phyloP scores from a whole-genome alignment of 2,113 vertebrate genomes.

The Odocoileus virginianus region DNA sequence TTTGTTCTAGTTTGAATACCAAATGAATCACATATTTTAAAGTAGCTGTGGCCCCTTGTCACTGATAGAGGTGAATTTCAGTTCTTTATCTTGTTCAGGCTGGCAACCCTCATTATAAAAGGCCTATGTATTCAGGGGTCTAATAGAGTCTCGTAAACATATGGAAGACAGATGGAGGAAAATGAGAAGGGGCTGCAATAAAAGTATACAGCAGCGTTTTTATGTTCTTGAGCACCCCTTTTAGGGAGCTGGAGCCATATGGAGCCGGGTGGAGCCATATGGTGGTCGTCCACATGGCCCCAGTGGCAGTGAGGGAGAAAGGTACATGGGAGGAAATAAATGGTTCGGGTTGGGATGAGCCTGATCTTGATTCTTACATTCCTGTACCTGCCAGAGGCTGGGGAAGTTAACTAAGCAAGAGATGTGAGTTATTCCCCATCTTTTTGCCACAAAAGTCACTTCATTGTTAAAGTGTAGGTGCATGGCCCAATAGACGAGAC shows the following conservation, averaged over 20 bases:
- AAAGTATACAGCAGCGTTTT: slow-evolving; percentile 47
- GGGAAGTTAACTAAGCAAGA: not conserved
- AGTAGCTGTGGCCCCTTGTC: not conserved
- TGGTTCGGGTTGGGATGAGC: not conserved
- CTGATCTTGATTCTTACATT: slow-evolving; percentile 12
- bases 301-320: not conserved
- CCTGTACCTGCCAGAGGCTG: not conserved
- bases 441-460: not conserved
- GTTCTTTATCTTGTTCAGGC: not conserved
- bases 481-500: not conserved
- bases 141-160: slow-evolving; percentile 40
- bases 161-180: slow-evolving; percentile 67
- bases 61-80: not conserved
- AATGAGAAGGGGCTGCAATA: slow-evolving; percentile 57
- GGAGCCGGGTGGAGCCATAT: slow-evolving; percentile 33
- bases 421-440: not conserved
- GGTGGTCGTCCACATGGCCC: not conserved
- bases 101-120: not conserved
- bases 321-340: not conserved
- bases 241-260: slow-evolving; percentile 56
- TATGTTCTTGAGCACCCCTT: slow-evolving; percentile 47
- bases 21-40: not conserved
- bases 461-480: not conserved
- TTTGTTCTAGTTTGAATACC: not conserved
- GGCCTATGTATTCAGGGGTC: not conserved